Evolutionary conservation across 2,113 vertebrate species (phyloP).

Genomic region (Calonectris borealis): DNA sequence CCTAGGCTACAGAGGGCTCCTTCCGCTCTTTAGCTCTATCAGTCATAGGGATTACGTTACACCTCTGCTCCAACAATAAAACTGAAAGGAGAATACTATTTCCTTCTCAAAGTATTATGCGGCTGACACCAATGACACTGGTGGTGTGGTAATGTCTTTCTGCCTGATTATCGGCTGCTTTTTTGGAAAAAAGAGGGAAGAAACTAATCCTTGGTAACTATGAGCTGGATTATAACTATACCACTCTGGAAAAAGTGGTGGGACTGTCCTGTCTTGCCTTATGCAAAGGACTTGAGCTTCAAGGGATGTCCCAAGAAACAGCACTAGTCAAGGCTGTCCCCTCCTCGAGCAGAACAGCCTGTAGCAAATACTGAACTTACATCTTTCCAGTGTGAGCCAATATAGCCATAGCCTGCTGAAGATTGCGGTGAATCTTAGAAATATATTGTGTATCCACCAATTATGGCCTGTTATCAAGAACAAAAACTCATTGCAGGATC

Average conservation of each 20-base stretch:
- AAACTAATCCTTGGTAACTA: not conserved
- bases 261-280: not conserved
- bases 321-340: not conserved
- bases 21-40: not conserved
- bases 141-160: not conserved
- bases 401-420: not conserved
- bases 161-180: not conserved
- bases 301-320: not conserved
- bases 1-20: not conserved
- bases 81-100: not conserved
- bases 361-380: not conserved
- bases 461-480: not conserved
- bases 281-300: not conserved
- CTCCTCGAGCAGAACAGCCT: not conserved
- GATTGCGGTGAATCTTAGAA: not conserved
- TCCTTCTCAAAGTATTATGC: not conserved
- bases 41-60: not conserved
- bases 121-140: not conserved
- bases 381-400: not conserved
- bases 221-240: not conserved
- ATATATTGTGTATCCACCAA: not conserved
- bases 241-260: not conserved
- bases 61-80: not conserved
- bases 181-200: not conserved
- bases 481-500: not conserved